These are phyloP conservation scores for Dimorphilus gyrociliatus DNA, from an alignment of 2,888 invertebrate genomes.

Conservation along the genomic window DNA sequence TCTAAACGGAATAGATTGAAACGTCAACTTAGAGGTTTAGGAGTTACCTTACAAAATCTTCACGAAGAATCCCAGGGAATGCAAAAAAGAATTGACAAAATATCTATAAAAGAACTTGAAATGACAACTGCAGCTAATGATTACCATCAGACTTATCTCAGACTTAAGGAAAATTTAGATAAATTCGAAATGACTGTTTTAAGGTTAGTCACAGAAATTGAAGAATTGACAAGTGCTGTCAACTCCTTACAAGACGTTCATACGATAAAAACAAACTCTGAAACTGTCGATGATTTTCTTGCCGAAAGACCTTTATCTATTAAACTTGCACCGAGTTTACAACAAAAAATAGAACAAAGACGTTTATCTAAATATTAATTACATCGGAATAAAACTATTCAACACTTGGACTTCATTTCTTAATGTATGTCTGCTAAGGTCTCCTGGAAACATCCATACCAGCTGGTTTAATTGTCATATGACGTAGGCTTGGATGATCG, in stretches of 20 bases:
- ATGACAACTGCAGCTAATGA: constrained; percentile 20
- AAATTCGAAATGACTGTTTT: constrained; percentile 20
- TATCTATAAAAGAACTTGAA: constrained; percentile 16
- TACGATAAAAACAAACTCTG: constrained; percentile 28
- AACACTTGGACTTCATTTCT: too few relatives aligned
- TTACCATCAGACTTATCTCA: constrained; percentile 18
- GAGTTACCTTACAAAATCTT: constrained; percentile 19
- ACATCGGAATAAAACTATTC: too few relatives aligned
- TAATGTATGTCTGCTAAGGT: too few relatives aligned
- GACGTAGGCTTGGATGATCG: too few relatives aligned
- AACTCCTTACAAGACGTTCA: constrained; percentile 29
- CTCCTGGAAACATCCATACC: too few relatives aligned
- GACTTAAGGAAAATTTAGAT: constrained; percentile 21
- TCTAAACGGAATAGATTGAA: constrained; percentile 22
- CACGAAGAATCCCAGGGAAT: constrained; percentile 18
- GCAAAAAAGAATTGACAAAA: constrained; percentile 11
- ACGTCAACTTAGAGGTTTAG: constrained; percentile 23
- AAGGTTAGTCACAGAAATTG: constrained; percentile 23
- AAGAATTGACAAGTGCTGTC: constrained; percentile 19
- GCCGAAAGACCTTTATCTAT: constrained; percentile 26
- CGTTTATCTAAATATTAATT: constrained; percentile 4
- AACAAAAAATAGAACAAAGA: constrained; percentile 21
- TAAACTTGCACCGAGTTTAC: constrained; percentile 28
- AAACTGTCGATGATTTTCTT: constrained; percentile 28
- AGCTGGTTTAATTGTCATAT: too few relatives aligned